These are phyloP conservation scores for Apodemus sylvaticus DNA, from an alignment of 2,113 vertebrate species.

Conservation along the genomic window DNA sequence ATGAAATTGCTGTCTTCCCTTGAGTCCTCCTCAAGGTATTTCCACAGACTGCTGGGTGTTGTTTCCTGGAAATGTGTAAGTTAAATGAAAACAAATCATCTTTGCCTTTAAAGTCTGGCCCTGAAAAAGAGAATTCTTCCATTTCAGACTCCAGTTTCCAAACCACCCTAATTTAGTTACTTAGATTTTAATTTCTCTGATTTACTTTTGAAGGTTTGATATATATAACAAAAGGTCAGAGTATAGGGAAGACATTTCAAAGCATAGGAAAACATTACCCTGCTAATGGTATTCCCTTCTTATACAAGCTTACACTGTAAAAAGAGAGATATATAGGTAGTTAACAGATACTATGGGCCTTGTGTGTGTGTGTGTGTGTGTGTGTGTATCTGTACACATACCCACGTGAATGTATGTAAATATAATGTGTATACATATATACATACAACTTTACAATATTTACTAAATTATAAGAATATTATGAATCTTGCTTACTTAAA, in stretches of 20 bases:
- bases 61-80: neutral
- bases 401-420: neutral
- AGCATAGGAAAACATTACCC: neutral
- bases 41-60: neutral
- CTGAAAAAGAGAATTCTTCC: neutral
- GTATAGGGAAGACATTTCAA: neutral
- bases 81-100: neutral
- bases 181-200: constrained; percentile 28
- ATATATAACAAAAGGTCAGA: neutral
- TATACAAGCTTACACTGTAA: neutral
- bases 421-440: neutral
- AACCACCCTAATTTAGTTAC: neutral
- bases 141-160: neutral
- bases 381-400: no score
- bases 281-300: neutral
- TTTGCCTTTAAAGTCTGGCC: neutral
- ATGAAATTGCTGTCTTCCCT: neutral
- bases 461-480: neutral
- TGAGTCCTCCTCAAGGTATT: neutral
- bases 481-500: neutral
- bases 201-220: constrained; percentile 37
- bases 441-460: neutral
- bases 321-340: neutral
- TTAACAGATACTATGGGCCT: neutral
- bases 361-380: neutral